Evolutionary conservation across 2,888 invertebrate species (phyloP).

Genomic region (Phalangium opilio): DNA sequence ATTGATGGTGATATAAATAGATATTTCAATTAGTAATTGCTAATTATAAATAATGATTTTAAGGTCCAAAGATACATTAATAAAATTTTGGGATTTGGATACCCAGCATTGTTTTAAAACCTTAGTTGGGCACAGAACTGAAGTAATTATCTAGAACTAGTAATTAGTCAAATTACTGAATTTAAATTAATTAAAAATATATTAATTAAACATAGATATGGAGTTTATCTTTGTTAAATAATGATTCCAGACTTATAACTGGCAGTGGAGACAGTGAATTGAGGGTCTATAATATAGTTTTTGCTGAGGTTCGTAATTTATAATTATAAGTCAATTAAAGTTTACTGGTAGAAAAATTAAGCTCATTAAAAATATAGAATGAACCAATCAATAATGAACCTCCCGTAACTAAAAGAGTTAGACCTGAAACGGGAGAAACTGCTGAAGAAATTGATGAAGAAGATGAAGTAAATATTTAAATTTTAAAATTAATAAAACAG

Average conservation of each 20-base stretch:
- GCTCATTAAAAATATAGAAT: background rate
- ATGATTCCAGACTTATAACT: conserved; percentile 68
- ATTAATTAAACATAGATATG: conserved; percentile 73
- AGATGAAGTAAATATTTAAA: conserved; percentile 7
- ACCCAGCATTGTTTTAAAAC: conserved; percentile 93
- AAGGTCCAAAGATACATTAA: conserved; percentile 79
- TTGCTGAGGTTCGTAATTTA: conserved; percentile 31
- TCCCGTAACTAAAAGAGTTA: conserved; percentile 31
- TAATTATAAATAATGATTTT: background rate
- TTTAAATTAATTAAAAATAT: no score
- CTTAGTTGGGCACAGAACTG: conserved; percentile 52
- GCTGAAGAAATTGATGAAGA: conserved; percentile 37
- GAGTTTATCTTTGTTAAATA: conserved; percentile 59
- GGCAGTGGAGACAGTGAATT: conserved; percentile 73
- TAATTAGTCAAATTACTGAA: no score
- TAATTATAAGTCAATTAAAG: conserved; percentile 1
- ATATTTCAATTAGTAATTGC: background rate
- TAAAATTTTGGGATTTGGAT: conserved; percentile 94
- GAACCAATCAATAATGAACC: conserved; percentile 2
- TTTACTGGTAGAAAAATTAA: no score
- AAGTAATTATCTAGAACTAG: conserved; percentile 38
- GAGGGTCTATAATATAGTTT: conserved; percentile 61
- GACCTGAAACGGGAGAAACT: conserved; percentile 11
- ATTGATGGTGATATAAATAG: conserved; percentile 1
- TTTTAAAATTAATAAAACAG: no score